phyloP scores from a whole-genome alignment of 2,888 invertebrate genomes.

The Cartodere bifasciata region DNA sequence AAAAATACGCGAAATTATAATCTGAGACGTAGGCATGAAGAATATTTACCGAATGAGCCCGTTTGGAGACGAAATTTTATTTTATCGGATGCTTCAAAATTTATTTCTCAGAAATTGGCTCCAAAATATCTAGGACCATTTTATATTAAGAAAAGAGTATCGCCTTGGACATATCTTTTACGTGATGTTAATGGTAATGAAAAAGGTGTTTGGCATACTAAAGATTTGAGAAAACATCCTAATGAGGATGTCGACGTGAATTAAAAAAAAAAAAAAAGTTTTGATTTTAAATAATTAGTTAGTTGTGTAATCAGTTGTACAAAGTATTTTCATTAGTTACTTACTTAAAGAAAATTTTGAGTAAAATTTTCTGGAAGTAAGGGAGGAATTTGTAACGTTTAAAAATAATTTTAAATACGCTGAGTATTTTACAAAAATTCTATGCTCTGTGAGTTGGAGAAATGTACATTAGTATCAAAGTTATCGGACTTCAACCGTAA shows the following conservation, averaged over 20 bases:
- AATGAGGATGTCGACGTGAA: neutral
- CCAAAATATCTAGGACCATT: constrained; percentile 6
- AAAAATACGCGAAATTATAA: constrained; percentile 3
- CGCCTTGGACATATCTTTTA: constrained; percentile 6
- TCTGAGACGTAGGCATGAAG: constrained; percentile 4
- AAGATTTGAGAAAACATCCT: constrained; percentile 5
- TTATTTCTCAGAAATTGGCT: constrained; percentile 6
- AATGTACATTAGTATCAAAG: too few species aligned
- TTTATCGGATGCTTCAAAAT: constrained; percentile 6
- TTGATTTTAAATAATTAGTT: too few species aligned
- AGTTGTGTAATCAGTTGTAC: too few species aligned
- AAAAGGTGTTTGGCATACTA: constrained; percentile 6
- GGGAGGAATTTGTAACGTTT: too few species aligned
- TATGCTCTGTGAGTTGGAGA: too few species aligned
- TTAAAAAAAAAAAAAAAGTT: too few species aligned
- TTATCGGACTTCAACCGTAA: too few species aligned
- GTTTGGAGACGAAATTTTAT: constrained; percentile 6
- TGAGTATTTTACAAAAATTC: too few species aligned
- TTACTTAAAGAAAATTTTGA: too few species aligned
- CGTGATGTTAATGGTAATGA: constrained; percentile 2
- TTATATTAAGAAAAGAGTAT: constrained; percentile 2
- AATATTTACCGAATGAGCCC: constrained; percentile 4
- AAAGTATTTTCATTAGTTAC: too few species aligned
- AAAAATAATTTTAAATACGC: too few species aligned
- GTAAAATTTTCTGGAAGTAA: too few species aligned